Base-by-base conservation (phyloP, 2,888 invertebrate species). In the Diaprepes abbreviatus region DNA sequence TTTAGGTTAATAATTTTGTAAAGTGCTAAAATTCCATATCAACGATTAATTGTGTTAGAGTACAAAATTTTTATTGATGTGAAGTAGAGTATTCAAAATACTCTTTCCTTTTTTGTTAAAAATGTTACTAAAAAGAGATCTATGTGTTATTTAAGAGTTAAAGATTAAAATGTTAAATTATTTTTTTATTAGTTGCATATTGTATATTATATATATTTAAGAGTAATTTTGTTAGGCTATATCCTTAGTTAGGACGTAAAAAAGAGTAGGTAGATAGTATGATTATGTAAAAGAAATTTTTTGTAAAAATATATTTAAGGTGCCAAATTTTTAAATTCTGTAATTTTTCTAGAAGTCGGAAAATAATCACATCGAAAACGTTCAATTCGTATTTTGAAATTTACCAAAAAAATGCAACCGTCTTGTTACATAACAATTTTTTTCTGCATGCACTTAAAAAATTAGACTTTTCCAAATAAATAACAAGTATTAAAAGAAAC, bases 261-360 rank as follows among this genome's bases (percentile, higher is more conserved):
- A 17, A 45, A 10, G 19, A 54, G 10, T 54, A 35, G 54, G n/a
- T 54, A 36, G 35, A 17, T n/a, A n/a, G n/a, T 21, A 40, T 7
- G 45, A 45, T 7, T 33, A 38, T 38, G 24, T 55, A 28, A 38
- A 35, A 36, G 7, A 19, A 19, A 54, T 17, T 2, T 54, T 54
- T 54, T 55, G 38, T 55, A 55, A 55, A 55, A 19, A 9, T 38
- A 55, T 38, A 19, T 36, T 21, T 38, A 38, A 36, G 36, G 55
- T 55, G 55, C 55, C 55, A 55, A 55, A 55, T 55, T 55, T 38
- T 36, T 36, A 54, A 35, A 28, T n/a, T 50, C 5, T 35, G 35
- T 21, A 21, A 36, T 21, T n/a, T 36, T 36, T 35, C n/a, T 21
- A 35, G 54, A 14, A 17, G 9, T 12, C 16, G 12, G n/a, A 19